Base-by-base conservation (phyloP, 2,113 vertebrate species). In the Orycteropus afer region DNA sequence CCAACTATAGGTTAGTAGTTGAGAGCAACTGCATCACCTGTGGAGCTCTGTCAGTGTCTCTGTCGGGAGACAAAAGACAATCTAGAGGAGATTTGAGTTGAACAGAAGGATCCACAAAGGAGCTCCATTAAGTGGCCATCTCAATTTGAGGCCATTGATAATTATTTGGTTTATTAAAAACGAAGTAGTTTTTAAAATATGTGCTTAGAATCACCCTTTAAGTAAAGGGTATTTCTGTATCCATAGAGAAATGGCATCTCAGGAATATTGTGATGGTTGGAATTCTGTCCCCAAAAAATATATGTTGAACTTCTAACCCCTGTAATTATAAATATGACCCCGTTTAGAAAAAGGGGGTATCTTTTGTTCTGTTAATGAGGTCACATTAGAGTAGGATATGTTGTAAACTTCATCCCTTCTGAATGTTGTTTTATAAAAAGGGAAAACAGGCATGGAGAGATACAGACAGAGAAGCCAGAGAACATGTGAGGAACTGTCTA, bases 91-190 rank as follows among this genome's bases (percentile, higher is more conserved):
- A 76, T n/a, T 53, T 84, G n/a, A 86, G 49, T 94, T 51, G 17
- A 55, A n/a, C 23, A 20, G n/a, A 86, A 94, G 23, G 57, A 87
- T 77, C 55, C 34, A 4, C 59, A 42, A n/a, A 67, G 61, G 47
- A 49, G 7, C 63, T 34, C 12, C 29, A 53, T 40, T 69, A 81
- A 51, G 3, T 32, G 34, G 14, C 23, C 17, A 0, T 94, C 77
- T 89, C 17, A 84, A 42, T 89, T 76, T 84, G 42, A 89, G 63
- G 27, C 11, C 40, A 15, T 55, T 89, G 86, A 37, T 86, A 79
- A 77, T 78, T 63, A 59, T 49, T 83, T 53, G 61, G 67, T n/a
- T 77, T 86, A 37, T 45, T 90, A 10, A 63, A 93, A 93, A 82
- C 53, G 71, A 93, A 90, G 63, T 42, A 22, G 53, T 90, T 49